These are phyloP conservation scores for Odontophorus gujanensis DNA, from an alignment of 2,113 vertebrate species.

Conservation along the genomic window DNA sequence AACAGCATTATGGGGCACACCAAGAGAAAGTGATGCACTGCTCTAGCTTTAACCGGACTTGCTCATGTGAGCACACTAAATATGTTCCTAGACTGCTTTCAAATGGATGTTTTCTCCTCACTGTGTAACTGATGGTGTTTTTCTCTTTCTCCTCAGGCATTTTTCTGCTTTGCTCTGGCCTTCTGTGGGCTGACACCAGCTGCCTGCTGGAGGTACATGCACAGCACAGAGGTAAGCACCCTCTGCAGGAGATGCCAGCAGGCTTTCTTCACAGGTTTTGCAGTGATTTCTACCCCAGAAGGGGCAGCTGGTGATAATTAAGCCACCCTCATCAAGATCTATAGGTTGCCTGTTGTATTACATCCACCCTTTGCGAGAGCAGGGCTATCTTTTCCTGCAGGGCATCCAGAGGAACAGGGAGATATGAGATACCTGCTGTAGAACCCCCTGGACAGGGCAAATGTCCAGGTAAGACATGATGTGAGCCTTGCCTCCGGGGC, in stretches of 20 bases:
- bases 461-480: background rate
- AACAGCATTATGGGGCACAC: background rate
- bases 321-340: background rate
- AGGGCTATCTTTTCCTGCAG: background rate
- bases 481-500: background rate
- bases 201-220: slow-evolving; percentile 68
- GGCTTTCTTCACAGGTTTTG: background rate
- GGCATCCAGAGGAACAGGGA: background rate
- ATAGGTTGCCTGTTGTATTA: background rate
- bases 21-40: background rate
- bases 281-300: background rate
- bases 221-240: slow-evolving; percentile 66
- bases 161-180: slow-evolving; percentile 77
- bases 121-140: background rate
- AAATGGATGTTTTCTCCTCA: background rate
- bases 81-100: background rate
- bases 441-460: background rate
- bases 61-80: background rate
- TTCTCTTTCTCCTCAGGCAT: slow-evolving; percentile 63
- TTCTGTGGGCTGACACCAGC: slow-evolving; percentile 69
- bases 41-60: slow-evolving; percentile 10
- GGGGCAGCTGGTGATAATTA: background rate
- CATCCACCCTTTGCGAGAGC: background rate
- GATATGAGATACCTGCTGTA: background rate
- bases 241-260: slow-evolving; percentile 17